Percentiles rank a stretch among this genome's conserved stretches.
Evolutionary conservation across 2,888 invertebrate genomes (phyloP).

Genomic region (Plebejus argus): DNA sequence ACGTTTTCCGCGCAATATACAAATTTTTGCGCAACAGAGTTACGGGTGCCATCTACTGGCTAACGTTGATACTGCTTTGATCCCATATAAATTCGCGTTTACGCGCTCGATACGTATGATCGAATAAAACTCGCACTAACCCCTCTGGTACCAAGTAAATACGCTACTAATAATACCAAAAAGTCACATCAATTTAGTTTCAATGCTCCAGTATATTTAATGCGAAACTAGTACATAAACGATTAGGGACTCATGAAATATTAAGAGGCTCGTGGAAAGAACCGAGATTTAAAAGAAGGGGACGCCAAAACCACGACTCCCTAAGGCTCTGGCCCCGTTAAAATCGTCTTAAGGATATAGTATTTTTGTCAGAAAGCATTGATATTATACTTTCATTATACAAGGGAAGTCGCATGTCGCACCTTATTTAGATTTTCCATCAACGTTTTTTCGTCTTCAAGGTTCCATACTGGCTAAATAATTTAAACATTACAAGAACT

Average conservation of each 20-base stretch:
- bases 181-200: not conserved
- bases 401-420: not conserved
- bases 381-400: not conserved
- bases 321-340: slow-evolving; percentile 19
- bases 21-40: too few species aligned
- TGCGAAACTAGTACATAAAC: slow-evolving; percentile 8
- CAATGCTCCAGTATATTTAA: not conserved
- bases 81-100: too few species aligned
- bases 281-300: not conserved
- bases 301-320: slow-evolving; percentile 20
- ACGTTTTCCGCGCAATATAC: too few species aligned
- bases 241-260: slow-evolving; percentile 11
- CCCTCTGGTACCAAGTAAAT: too few species aligned
- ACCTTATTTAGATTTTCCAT: too few species aligned
- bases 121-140: too few species aligned
- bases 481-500: too few species aligned
- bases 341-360: slow-evolving; percentile 17
- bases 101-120: too few species aligned
- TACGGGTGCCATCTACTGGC: too few species aligned
- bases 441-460: too few species aligned
- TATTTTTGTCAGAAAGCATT: slow-evolving; percentile 3
- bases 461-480: too few species aligned
- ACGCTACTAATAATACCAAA: not conserved
- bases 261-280: not conserved
- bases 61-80: too few species aligned